phyloP scores from a whole-genome alignment of 2,113 vertebrate species.

The Macheiramphus alcinus region DNA sequence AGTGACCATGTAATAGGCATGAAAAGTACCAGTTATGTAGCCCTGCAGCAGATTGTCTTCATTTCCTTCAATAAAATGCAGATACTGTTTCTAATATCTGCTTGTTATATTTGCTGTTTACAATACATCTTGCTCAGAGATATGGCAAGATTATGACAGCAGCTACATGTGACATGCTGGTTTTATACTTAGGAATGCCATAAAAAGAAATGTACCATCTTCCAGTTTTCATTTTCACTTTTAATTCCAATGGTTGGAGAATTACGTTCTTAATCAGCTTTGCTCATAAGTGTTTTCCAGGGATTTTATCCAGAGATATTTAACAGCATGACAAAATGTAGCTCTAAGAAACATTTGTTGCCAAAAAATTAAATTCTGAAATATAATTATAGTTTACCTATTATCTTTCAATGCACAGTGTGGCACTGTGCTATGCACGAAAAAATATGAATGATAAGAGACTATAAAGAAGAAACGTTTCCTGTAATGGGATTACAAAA shows the following conservation, averaged over 20 bases:
- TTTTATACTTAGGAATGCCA: neutral
- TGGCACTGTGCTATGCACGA: neutral
- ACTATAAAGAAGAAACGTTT: constrained; percentile 3
- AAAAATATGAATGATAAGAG: neutral
- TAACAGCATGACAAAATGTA: neutral
- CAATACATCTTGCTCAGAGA: neutral
- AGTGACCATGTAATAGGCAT: neutral
- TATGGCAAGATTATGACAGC: neutral
- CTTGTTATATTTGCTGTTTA: neutral
- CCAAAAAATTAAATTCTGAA: neutral
- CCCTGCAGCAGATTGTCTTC: neutral
- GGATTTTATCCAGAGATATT: neutral
- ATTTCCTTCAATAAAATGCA: neutral
- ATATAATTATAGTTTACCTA: neutral
- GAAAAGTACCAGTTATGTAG: neutral
- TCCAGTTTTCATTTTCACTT: neutral
- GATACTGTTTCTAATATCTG: neutral
- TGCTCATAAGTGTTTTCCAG: neutral
- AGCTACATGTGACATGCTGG: neutral
- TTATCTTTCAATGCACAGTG: neutral
- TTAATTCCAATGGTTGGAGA: neutral
- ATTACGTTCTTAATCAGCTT: constrained; percentile 9
- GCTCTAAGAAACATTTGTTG: neutral
- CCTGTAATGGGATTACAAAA: constrained; percentile 22
- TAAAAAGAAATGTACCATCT: neutral